phyloP scores from a whole-genome alignment of 2,113 vertebrate genomes.

The Sinosuthora webbiana region DNA sequence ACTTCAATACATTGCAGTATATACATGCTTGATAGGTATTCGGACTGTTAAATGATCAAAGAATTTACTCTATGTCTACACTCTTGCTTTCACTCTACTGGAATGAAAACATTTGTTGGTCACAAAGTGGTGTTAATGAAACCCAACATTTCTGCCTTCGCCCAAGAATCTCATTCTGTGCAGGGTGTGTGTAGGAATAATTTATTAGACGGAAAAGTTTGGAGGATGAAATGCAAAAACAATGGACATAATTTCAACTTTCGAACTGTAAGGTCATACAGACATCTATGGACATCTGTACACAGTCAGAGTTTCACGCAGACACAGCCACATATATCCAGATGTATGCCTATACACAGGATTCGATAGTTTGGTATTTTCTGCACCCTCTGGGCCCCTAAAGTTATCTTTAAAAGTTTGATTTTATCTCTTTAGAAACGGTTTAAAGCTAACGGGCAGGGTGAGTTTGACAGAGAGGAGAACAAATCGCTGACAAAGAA shows the following conservation, averaged over 20 bases:
- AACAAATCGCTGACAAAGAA: constrained; percentile 95
- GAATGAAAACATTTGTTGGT: constrained; percentile 22
- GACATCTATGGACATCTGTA: constrained; percentile 12
- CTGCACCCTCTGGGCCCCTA: constrained; percentile 56
- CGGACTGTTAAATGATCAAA: constrained; percentile 31
- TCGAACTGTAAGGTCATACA: constrained; percentile 14
- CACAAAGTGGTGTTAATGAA: neutral
- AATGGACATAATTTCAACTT: constrained; percentile 18
- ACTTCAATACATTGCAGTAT: constrained; percentile 43
- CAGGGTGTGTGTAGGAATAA: constrained; percentile 25
- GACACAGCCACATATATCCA: constrained; percentile 28
- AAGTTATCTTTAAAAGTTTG: constrained; percentile 76
- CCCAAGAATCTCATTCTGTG: neutral
- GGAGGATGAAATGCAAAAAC: constrained; percentile 21
- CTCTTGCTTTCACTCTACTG: constrained; percentile 8
- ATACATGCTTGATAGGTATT: constrained; percentile 53
- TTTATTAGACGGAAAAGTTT: constrained; percentile 23
- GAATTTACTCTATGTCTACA: neutral
- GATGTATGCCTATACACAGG: constrained; percentile 31
- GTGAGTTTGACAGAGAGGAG: constrained; percentile 88
- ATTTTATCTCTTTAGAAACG: constrained; percentile 86
- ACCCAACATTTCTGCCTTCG: neutral
- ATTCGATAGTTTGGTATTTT: constrained; percentile 55
- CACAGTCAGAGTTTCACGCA: constrained; percentile 19
- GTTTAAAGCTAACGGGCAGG: constrained; percentile 78